Base-by-base conservation (phyloP, 2,888 invertebrate species). In the Siphlonurus alternatus region DNA sequence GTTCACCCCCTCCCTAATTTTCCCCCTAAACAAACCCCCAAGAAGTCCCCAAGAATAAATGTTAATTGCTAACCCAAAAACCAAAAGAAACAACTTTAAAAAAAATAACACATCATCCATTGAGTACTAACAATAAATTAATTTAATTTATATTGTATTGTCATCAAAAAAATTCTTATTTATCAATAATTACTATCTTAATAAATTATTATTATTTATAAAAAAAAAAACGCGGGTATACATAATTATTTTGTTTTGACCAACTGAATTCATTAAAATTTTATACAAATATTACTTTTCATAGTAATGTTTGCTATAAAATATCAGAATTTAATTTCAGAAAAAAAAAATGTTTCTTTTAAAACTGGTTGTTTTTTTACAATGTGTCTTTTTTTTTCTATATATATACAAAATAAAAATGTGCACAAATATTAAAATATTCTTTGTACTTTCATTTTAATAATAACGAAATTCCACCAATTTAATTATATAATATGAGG, bases 171-270 rank as follows among this genome's bases (percentile, higher is more conserved):
- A 5, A 56, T 56, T 7, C 20, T 56, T 56, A 56, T 56, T 56
- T 22, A 20, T 22, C 22, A 56, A 20, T 22, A 56, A 56, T 56
- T 56, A 56, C 56, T 56, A n/a, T 56, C 56, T 56, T 56, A 56
- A 56, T 56, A 56, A 56, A 18, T 10, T 10, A 22, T 56, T 56
- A 56, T 56, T 56, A 56, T 56, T 56, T 56, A 38, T 38, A 38
- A 10, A 56, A 56, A 56, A 56, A 56, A 22, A 56, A 22, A 56
- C 56, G 56, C 56, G 56, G 56, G 56, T 56, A 56, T 56, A 56
- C 38, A 10, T 38, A 38, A 10, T 38, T 38, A 38, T 10, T 38
- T 38, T 38, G 38, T 38, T 38, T 38, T 38, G 38, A 10, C 15
- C 15, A 10, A 10, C 7, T 38, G 15, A 38, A 5, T 38, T 38